phyloP scores from a whole-genome alignment of 1,140 invertebrate species.

The Lepidurus packardi region DNA sequence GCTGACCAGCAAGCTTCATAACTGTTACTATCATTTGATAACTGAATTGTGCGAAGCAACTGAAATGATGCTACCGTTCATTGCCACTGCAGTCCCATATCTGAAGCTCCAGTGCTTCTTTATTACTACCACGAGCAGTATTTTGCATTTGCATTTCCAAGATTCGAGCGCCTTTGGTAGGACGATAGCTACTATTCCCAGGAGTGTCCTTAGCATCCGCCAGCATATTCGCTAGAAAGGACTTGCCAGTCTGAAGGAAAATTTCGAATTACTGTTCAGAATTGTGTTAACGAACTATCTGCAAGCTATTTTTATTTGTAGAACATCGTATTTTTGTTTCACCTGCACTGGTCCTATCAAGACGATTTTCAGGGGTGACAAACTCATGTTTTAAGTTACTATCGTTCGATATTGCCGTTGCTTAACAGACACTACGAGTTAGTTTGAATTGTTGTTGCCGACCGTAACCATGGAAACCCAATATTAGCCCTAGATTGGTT shows the following conservation, averaged over 20 bases:
- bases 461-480: too few relatives aligned
- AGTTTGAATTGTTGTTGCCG: too few relatives aligned
- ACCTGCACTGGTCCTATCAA: not conserved
- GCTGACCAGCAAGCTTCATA: not conserved
- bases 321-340: too few relatives aligned
- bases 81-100: not conserved
- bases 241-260: not conserved
- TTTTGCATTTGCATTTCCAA: conserved; percentile 3
- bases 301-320: too few relatives aligned
- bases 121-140: not conserved
- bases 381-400: not conserved
- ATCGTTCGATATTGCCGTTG: not conserved
- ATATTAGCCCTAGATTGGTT: too few relatives aligned
- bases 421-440: too few relatives aligned
- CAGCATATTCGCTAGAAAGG: not conserved
- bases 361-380: not conserved
- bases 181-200: not conserved
- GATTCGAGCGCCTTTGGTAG: not conserved
- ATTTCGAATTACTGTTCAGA: not conserved
- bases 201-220: not conserved
- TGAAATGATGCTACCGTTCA: not conserved
- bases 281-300: not conserved
- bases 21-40: not conserved
- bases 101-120: not conserved
- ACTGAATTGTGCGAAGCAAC: too few relatives aligned